Evolutionary conservation across 2,797 vertebrate genomes (phyloP).

Genomic region (Rachycentron canadum): DNA sequence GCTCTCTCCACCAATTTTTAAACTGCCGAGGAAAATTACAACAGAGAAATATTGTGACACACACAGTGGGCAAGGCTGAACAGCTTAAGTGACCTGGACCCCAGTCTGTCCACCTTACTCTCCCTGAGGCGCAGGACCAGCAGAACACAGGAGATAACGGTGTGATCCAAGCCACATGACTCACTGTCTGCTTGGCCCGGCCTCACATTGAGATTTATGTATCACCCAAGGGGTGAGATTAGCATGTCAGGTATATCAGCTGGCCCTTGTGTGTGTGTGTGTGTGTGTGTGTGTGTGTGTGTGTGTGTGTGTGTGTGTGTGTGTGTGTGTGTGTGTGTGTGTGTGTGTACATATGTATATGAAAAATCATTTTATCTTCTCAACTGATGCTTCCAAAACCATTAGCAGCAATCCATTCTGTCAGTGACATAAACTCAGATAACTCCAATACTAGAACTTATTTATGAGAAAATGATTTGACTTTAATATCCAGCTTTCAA

Average conservation of each 20-base stretch:
- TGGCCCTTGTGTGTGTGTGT: conserved; percentile 21
- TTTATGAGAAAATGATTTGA: conserved; percentile 7
- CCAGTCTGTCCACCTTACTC: conserved; percentile 60
- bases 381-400: conserved; percentile 43
- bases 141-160: conserved; percentile 65
- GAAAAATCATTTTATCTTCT: conserved; percentile 54
- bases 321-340: conserved; percentile 12
- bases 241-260: conserved; percentile 69
- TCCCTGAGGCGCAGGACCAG: conserved; percentile 64
- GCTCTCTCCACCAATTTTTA: conserved; percentile 30
- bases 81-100: conserved; percentile 40
- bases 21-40: conserved; percentile 18
- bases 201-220: conserved; percentile 60
- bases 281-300: conserved; percentile 13
- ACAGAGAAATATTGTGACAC: conserved; percentile 40
- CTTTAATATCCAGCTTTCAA: conserved; percentile 7
- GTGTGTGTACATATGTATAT: conserved; percentile 32
- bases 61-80: conserved; percentile 30
- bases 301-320: conserved; percentile 12
- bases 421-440: not conserved
- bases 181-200: conserved; percentile 45
- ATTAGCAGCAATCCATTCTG: conserved; percentile 32
- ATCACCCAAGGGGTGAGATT: conserved; percentile 67
- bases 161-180: conserved; percentile 73
- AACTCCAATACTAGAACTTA: not conserved